Conservation (phyloP, 2,113 vertebrate species). For the Anser brachyrhynchus region DNA sequence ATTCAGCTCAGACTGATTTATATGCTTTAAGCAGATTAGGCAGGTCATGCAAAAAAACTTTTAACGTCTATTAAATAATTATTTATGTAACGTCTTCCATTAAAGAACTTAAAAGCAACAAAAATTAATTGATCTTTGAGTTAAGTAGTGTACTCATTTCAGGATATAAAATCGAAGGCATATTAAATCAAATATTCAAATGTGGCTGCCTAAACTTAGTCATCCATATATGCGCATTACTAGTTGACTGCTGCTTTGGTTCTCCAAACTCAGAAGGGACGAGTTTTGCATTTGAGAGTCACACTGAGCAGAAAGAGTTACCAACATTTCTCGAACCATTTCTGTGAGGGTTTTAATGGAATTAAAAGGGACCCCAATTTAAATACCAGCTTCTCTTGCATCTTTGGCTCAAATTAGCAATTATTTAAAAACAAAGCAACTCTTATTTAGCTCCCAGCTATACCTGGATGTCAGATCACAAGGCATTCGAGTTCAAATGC, state of each 20-base stretch:
- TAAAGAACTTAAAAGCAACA: conserved; percentile 46
- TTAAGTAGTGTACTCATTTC: background rate
- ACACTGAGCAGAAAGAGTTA: background rate
- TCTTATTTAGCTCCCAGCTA: background rate
- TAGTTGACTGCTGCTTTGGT: background rate
- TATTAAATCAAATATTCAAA: background rate
- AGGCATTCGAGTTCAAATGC: background rate
- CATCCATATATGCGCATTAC: background rate
- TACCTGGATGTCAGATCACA: background rate
- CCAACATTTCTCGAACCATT: background rate
- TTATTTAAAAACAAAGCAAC: background rate
- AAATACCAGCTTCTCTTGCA: background rate
- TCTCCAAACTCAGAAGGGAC: background rate
- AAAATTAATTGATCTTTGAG: conserved; percentile 27
- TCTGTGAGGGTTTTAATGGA: background rate
- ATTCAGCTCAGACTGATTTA: background rate
- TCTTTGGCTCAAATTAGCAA: background rate
- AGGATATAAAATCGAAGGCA: conserved; percentile 12
- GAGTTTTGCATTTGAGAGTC: background rate
- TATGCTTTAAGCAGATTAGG: conserved; percentile 6
- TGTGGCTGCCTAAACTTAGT: background rate
- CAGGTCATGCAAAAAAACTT: background rate
- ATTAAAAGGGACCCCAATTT: background rate
- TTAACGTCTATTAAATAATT: conserved; percentile 40
- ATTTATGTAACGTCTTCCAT: conserved; percentile 16